Conservation (phyloP, 2,113 vertebrate genomes). For the Ctenodactylus gundi region DNA sequence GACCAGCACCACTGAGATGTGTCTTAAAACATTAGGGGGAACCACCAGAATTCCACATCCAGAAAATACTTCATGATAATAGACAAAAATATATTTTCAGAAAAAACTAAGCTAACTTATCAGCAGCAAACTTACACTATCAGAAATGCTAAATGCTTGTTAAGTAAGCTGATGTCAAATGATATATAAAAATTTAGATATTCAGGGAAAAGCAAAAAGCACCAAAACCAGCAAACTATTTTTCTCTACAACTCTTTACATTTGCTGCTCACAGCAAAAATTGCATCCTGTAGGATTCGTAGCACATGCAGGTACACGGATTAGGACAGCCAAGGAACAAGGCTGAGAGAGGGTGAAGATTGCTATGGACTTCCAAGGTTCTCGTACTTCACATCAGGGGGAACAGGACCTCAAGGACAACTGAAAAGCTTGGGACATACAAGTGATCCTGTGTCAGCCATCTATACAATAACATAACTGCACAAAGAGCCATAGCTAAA, state of each 20-base stretch:
- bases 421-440: neutral
- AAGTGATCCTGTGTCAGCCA: neutral
- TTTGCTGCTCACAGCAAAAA: neutral
- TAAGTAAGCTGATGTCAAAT: neutral
- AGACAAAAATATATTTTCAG: constrained; percentile 1
- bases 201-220: neutral
- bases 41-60: neutral
- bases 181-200: neutral
- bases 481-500: neutral
- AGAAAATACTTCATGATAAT: neutral
- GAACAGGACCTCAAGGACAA: neutral
- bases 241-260: neutral
- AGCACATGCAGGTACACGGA: neutral
- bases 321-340: neutral
- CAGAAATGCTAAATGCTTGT: neutral
- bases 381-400: neutral
- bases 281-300: neutral
- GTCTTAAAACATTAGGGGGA: neutral
- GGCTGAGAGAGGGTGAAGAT: no score
- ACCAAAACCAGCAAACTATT: no score
- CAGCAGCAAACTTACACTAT: neutral
- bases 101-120: neutral
- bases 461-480: neutral
- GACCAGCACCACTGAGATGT: neutral
- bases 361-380: neutral